Conservation (phyloP, 2,797 vertebrate species). For the Peromyscus nudipes region DNA sequence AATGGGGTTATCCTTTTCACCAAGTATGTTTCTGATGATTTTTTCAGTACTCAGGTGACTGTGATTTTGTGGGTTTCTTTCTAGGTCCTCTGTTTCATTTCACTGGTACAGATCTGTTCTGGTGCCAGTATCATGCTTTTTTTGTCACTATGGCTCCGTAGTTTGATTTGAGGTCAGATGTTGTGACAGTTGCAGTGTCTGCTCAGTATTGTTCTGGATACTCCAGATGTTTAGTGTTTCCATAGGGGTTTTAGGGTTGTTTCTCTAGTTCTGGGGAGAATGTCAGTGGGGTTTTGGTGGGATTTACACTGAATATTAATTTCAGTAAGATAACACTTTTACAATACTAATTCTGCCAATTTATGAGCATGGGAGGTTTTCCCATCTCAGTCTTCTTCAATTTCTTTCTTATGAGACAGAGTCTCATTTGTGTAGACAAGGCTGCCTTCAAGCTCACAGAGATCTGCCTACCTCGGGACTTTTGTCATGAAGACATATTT, state of each 20-base stretch:
- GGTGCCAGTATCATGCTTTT: not conserved
- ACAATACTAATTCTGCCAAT: not conserved
- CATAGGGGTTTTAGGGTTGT: not conserved
- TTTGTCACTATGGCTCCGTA: not conserved
- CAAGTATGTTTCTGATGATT: not conserved
- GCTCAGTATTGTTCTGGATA: not conserved
- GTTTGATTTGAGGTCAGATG: not conserved
- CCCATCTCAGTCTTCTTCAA: not conserved
- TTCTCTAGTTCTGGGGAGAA: not conserved
- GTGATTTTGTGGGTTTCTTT: not conserved
- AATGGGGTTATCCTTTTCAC: not conserved
- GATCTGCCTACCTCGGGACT: not conserved
- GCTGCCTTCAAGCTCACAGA: not conserved
- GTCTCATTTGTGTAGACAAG: not conserved
- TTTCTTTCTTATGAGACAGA: not conserved
- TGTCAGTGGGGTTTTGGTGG: not conserved
- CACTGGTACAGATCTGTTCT: not conserved
- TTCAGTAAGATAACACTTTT: not conserved
- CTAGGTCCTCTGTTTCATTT: not conserved
- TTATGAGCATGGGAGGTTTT: not conserved
- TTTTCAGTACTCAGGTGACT: not conserved
- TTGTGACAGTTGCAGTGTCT: not conserved
- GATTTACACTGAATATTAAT: not conserved
- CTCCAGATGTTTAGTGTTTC: not conserved
- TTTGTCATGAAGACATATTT: not conserved